Base-by-base conservation (phyloP, 2,888 invertebrate genomes). In the Crocallis elinguaria region DNA sequence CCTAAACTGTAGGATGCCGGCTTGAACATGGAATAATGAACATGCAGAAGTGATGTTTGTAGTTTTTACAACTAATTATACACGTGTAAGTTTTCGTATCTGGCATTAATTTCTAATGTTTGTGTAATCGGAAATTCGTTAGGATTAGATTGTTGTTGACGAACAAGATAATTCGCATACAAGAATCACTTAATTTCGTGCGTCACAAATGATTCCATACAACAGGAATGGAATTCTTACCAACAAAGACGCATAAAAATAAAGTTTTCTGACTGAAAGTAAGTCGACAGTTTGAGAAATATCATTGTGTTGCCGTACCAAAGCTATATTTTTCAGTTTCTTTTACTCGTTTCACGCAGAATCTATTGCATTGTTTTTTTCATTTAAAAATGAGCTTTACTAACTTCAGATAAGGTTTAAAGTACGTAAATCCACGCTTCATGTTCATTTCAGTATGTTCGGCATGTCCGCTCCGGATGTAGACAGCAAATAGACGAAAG, bases 391-490 rank as follows among this genome's bases (percentile, higher is more conserved):
- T 30, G 9, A 37, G 39, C 39, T 46, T 41, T 52, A 16, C 13
- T 17, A 4, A 29, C 9, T 35, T 11, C 6, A 9, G 12, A 16
- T 42, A 51, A 3, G 32, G 17, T 14, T 16, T 11, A 41, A 11
- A 41, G 5, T 44, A 7, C 19, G 5, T 25, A 27, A 9, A 16
- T 12, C 14, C n/a, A 23, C 25, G 29, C 16, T 12, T 14, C 9
- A 17, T 14, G 12, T 38, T 11, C 14, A 32, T 30, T 42, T 30
- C 13, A 38, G 30, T 39, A 57, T 57, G 64, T 43, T 33, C 8
- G 64, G 69, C 55, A 69, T 64, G 59, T 61, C 66, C 66, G 66
- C 54, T 59, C 60, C 65, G 65, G 66, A 70, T 41, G 60, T 54
- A 51, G 62, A n/a, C n/a, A n/a, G n/a, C n/a, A n/a, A n/a, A n/a